phyloP scores from a whole-genome alignment of 2,113 vertebrate genomes.

The Microcebus griseorufus region DNA sequence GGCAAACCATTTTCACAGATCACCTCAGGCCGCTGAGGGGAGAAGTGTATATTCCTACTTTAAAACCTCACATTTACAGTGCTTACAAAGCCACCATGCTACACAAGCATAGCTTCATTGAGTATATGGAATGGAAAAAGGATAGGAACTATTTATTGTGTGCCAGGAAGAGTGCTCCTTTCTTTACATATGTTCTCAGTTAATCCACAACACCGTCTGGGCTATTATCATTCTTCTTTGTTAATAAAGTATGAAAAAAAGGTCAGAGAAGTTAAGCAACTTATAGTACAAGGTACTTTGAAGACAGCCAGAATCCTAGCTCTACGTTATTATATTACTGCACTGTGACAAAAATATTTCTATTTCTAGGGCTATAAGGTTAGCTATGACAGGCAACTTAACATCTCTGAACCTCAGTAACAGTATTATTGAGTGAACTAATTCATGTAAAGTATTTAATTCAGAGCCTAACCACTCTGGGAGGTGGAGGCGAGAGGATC shows the following conservation, averaged over 20 bases:
- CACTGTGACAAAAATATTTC: background rate
- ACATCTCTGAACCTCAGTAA: background rate
- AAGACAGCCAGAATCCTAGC: conserved; percentile 18
- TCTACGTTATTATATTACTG: background rate
- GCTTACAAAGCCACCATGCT: conserved; percentile 6
- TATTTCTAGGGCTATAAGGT: background rate
- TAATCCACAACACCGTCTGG: background rate
- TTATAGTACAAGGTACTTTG: background rate
- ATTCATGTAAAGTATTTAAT: background rate
- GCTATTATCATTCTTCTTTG: background rate
- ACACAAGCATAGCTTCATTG: background rate
- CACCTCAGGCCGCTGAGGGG: no score
- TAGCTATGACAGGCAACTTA: background rate
- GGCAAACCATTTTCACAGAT: no score
- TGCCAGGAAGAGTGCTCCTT: background rate
- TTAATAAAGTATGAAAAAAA: background rate
- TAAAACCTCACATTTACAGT: conserved; percentile 12
- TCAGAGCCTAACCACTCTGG: background rate
- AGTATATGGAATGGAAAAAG: background rate
- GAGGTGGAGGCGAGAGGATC: no score
- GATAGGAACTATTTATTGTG: background rate
- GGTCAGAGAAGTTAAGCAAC: background rate
- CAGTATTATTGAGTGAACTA: background rate
- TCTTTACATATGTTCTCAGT: background rate
- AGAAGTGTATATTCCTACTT: background rate